Percentiles rank a stretch among this genome's conserved stretches.
Evolutionary conservation across 2,113 vertebrate species (phyloP).

Genomic region (Macheiramphus alcinus): DNA sequence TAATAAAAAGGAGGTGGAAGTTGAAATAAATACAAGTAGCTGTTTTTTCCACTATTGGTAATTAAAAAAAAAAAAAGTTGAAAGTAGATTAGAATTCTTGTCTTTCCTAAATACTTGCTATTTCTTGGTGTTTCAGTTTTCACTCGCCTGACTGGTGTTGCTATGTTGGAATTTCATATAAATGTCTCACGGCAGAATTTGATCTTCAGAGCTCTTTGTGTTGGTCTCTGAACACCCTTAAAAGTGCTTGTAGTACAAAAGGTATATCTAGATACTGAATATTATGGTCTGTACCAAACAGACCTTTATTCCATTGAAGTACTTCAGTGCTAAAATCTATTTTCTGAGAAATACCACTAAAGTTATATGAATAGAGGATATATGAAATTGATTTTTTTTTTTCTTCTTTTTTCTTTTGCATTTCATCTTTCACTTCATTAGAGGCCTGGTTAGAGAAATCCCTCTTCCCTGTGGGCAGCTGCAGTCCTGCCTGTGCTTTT

Average conservation of each 20-base stretch:
- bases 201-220: background rate
- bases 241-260: background rate
- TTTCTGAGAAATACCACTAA: background rate
- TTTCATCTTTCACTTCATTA: conserved; percentile 6
- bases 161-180: background rate
- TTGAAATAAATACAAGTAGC: background rate
- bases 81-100: background rate
- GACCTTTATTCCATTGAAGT: background rate
- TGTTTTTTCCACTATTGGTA: background rate
- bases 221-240: background rate
- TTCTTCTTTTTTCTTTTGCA: background rate
- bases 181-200: background rate
- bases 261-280: background rate
- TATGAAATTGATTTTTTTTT: background rate
- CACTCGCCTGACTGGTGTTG: background rate
- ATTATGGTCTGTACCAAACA: background rate
- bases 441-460: background rate
- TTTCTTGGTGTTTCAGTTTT: background rate
- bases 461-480: conserved; percentile 2
- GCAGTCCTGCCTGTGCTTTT: background rate
- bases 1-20: background rate
- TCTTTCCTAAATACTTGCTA: background rate
- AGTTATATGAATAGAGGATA: background rate
- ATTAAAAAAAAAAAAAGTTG: background rate
- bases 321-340: background rate